Base-by-base conservation (phyloP, 1,140 invertebrate genomes). In the Meteorus sp. region DNA sequence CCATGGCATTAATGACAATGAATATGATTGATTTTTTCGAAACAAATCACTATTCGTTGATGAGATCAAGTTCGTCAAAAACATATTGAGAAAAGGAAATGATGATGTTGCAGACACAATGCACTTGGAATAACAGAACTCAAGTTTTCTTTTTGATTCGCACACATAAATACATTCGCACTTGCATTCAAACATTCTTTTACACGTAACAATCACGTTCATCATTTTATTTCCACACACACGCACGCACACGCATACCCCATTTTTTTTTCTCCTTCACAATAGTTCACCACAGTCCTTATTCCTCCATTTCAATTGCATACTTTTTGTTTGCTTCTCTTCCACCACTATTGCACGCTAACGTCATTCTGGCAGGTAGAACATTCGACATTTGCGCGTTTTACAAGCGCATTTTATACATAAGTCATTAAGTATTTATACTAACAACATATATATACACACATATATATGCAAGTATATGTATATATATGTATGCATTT, bases 181-280 rank as follows among this genome's bases (percentile, higher is more conserved):
- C 19, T 45, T 20, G 9, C 35, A 52, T 27, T 45, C 3, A 37
- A 3, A 31, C 19, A 50, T n/a, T n/a, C n/a, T n/a, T n/a, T n/a
- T n/a, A n/a, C n/a, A n/a, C n/a, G 29, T 60, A 9, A 20, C 67
- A 44, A 59, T 65, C 55, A 60, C 68, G 57, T 64, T 20, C 2
- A 11, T 43, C 27, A 25, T 39, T 11, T 31, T 50, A 48, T 2
- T 13, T 23, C 19, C 23, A 2, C 25, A 29, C 27, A 29, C 35
- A 39, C 27, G 5, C 64, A 64, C 45, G 61, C 59, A 67, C 64
- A 65, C 37, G 20, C 35, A 45, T 23, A 50, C 35, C 23, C 35
- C 20, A n/a, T 43, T 44, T 50, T 39, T 19, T 27, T 45, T 31
- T 19, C 27, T 33, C 20, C 1, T n/a, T 29, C 20, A 13, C 27